phyloP scores from a whole-genome alignment of 2,888 invertebrate genomes.

The Trissolcus japonicus region DNA sequence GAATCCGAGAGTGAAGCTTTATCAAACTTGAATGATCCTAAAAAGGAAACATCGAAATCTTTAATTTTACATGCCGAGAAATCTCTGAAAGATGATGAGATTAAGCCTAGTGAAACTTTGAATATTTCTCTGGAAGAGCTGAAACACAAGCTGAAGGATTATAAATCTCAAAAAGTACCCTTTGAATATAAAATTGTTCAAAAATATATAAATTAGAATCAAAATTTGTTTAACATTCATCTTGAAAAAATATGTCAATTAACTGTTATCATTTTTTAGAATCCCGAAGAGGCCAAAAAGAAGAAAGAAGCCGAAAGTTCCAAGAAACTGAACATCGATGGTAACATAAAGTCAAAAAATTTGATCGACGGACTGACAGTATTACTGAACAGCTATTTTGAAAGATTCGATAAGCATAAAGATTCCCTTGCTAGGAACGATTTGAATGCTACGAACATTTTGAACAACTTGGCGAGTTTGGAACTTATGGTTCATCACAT shows the following conservation, averaged over 20 bases:
- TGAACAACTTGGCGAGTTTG: slow-evolving; percentile 80
- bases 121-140: slow-evolving; percentile 68
- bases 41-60: slow-evolving; percentile 59
- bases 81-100: slow-evolving; percentile 47
- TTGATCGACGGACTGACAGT: slow-evolving; percentile 78
- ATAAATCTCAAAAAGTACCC: slow-evolving; percentile 63
- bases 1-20: slow-evolving; percentile 13
- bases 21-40: slow-evolving; percentile 22
- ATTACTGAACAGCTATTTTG: slow-evolving; percentile 79
- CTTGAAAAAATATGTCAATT: background rate
- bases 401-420: slow-evolving; percentile 75
- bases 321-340: slow-evolving; percentile 82
- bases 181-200: background rate
- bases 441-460: slow-evolving; percentile 71
- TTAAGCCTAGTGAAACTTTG: slow-evolving; percentile 59
- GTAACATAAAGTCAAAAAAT: slow-evolving; percentile 78
- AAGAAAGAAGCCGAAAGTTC: slow-evolving; percentile 79
- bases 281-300: slow-evolving; percentile 12
- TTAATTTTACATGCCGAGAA: slow-evolving; percentile 67
- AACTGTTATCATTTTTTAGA: slow-evolving; percentile 5
- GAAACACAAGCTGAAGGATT: slow-evolving; percentile 69
- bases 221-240: background rate
- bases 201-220: background rate
- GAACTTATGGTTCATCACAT: slow-evolving; percentile 87
- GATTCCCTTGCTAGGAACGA: slow-evolving; percentile 62